These are phyloP conservation scores for Metalampra italica DNA, from an alignment of 2,888 invertebrate species.

Conservation along the genomic window DNA sequence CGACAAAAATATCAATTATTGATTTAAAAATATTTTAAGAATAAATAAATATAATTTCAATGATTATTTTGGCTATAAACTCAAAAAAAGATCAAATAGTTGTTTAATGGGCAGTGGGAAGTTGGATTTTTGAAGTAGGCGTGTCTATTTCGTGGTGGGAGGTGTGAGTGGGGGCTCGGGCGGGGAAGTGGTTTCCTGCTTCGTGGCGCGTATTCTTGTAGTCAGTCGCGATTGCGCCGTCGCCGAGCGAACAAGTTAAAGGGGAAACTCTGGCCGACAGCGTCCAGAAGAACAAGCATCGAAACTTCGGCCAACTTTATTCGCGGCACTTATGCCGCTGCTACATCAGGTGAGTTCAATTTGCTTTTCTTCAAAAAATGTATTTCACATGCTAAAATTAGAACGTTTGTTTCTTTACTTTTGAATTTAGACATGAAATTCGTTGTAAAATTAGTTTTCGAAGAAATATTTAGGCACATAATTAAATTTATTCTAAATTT, in stretches of 20 bases:
- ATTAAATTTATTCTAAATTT: too few species aligned
- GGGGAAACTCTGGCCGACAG: conserved; percentile 36
- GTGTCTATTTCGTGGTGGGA: conserved; percentile 25
- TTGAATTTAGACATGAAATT: too few species aligned
- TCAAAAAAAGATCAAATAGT: not conserved
- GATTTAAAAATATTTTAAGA: not conserved
- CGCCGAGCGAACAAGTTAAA: conserved; percentile 37
- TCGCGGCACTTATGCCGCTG: conserved; percentile 61
- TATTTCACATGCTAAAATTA: too few species aligned
- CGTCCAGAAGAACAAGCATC: conserved; percentile 21
- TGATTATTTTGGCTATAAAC: not conserved
- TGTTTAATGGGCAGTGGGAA: not conserved
- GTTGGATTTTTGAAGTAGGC: not conserved
- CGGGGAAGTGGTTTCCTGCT: conserved; percentile 50
- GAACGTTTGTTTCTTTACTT: too few species aligned
- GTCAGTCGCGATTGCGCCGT: conserved; percentile 55
- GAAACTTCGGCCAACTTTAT: conserved; percentile 41
- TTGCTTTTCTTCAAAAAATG: not conserved
- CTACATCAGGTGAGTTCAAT: conserved; percentile 53
- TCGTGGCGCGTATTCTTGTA: conserved; percentile 31
- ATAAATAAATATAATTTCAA: not conserved
- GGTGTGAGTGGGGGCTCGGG: conserved; percentile 25
- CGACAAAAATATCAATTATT: not conserved
- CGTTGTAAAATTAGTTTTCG: too few species aligned
- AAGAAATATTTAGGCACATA: too few species aligned